Conservation (phyloP, 2,113 vertebrate genomes). For the Rhinoderma darwinii region DNA sequence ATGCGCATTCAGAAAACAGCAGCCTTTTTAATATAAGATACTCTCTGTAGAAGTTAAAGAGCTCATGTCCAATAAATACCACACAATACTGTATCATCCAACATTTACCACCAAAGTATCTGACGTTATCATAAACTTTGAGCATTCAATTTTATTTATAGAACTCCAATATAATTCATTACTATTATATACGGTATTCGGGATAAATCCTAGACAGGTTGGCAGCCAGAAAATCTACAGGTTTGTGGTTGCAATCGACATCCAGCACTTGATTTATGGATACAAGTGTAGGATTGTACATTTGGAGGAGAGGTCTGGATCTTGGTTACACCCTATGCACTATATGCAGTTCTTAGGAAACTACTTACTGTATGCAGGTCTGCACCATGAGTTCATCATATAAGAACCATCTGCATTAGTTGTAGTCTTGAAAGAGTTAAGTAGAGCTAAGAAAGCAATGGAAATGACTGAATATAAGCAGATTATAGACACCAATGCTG, state of each 20-base stretch:
- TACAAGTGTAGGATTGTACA: not conserved
- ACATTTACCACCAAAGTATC: not conserved
- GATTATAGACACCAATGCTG: not conserved
- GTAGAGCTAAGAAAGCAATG: not conserved
- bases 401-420: not conserved
- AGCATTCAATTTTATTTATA: slow-evolving; percentile 5
- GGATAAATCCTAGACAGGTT: not conserved
- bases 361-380: slow-evolving; percentile 13
- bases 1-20: slow-evolving; percentile 34
- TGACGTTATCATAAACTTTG: not conserved
- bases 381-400: slow-evolving; percentile 19
- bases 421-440: slow-evolving; percentile 3
- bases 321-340: slow-evolving; percentile 33
- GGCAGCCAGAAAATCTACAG: slow-evolving; percentile 37
- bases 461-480: not conserved
- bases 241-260: slow-evolving; percentile 2
- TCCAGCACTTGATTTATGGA: not conserved
- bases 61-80: not conserved
- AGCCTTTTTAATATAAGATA: not conserved
- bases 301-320: not conserved
- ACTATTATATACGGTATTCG: not conserved
- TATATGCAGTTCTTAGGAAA: slow-evolving; percentile 18
- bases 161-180: slow-evolving; percentile 1
- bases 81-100: not conserved
- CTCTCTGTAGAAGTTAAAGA: not conserved